A percentile compares a stretch with the other conserved stretches of the same genome.
Conservation (phyloP, 2,797 vertebrate genomes). For the Urocyon cinereoargenteus region DNA sequence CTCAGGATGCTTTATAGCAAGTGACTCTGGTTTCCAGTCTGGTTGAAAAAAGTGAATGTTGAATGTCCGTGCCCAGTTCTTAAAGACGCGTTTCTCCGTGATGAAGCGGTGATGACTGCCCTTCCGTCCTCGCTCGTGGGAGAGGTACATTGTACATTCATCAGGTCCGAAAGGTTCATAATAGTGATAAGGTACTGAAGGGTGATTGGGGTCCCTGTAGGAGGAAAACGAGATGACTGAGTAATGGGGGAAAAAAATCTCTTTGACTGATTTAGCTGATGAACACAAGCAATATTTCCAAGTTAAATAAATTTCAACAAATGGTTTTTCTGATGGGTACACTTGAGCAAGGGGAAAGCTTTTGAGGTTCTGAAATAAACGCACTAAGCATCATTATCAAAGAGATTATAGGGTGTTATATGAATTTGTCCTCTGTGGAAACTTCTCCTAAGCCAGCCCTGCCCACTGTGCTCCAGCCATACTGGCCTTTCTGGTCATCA, state of each 20-base stretch:
- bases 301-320: conserved; percentile 63
- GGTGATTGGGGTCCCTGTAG: conserved; percentile 93
- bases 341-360: conserved; percentile 14
- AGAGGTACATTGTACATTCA: conserved; percentile 98
- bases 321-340: conserved; percentile 68
- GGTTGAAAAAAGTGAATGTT: conserved; percentile 98
- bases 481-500: neutral
- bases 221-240: conserved; percentile 65
- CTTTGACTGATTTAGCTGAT: conserved; percentile 57
- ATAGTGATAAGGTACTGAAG: conserved; percentile 97
- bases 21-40: conserved; percentile 94
- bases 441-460: neutral
- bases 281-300: conserved; percentile 60
- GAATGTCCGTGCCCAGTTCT: conserved; percentile 97
- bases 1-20: conserved; percentile 83
- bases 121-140: conserved; percentile 96
- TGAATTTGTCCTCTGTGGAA: neutral
- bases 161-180: conserved; percentile 96
- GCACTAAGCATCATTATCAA: neutral
- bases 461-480: neutral
- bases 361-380: neutral
- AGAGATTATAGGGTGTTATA: neutral
- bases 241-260: conserved; percentile 62
- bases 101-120: conserved; percentile 99
- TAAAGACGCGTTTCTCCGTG: conserved; percentile 98